Percentiles rank a stretch among this genome's conserved stretches.
Conservation (phyloP, 2,113 vertebrate genomes). For the Carassius carassius region DNA sequence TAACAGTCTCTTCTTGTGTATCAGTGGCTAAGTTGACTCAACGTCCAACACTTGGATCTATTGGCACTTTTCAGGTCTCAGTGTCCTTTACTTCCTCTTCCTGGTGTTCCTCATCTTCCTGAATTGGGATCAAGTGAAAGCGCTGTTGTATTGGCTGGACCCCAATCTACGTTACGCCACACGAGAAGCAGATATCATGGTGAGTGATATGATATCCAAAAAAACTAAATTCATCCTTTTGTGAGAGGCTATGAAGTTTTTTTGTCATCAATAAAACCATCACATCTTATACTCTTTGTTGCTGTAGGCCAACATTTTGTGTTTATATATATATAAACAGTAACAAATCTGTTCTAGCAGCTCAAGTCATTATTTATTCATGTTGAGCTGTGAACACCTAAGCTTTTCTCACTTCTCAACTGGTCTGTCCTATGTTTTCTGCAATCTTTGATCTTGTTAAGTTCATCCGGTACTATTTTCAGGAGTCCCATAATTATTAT, state of each 20-base stretch:
- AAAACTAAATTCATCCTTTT: background rate
- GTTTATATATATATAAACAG: background rate
- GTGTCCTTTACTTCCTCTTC: constrained; percentile 98
- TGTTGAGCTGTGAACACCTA: background rate
- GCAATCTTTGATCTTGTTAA: background rate
- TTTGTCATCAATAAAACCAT: too few species aligned
- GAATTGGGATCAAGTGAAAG: constrained; percentile 95
- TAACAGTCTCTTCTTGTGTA: background rate
- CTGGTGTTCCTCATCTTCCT: constrained; percentile 97
- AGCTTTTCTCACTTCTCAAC: background rate
- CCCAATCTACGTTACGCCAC: constrained; percentile 94
- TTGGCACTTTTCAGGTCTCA: constrained; percentile 81
- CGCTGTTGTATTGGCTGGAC: constrained; percentile 98
- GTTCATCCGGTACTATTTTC: background rate
- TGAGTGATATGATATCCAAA: constrained; percentile 58
- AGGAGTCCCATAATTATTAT: too few species aligned
- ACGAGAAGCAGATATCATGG: constrained; percentile 95
- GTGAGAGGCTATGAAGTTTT: background rate
- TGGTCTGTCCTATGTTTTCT: background rate
- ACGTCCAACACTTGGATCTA: background rate
- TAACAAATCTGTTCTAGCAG: background rate
- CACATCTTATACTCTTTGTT: too few species aligned
- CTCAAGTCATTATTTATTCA: background rate
- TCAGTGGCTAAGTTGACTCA: background rate
- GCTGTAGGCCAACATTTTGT: background rate